These are phyloP conservation scores for Dryobotodes eremita DNA, from an alignment of 2,888 invertebrate species.

Conservation along the genomic window DNA sequence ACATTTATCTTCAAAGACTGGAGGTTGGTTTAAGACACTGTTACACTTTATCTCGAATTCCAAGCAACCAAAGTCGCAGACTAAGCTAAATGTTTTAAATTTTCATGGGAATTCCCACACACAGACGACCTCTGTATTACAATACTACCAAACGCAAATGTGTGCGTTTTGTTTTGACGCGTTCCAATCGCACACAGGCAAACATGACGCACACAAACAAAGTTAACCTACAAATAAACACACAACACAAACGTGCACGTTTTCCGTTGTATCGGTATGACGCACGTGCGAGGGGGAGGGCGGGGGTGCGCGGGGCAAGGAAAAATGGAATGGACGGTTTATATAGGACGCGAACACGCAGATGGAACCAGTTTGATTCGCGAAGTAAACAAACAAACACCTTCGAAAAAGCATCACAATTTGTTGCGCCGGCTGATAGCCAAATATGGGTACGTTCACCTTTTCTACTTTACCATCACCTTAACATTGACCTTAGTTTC, in stretches of 20 bases:
- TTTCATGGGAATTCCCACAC: conserved; percentile 49
- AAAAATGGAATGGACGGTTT: conserved; percentile 76
- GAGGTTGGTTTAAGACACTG: neutral
- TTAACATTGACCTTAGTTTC: conserved; percentile 35
- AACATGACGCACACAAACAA: conserved; percentile 50
- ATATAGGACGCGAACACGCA: conserved; percentile 84
- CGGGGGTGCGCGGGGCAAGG: conserved; percentile 66
- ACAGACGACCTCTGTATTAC: neutral
- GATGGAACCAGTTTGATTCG: conserved; percentile 83
- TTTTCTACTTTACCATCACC: conserved; percentile 53
- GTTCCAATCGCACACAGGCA: conserved; percentile 63
- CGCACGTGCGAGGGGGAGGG: conserved; percentile 80
- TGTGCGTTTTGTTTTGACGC: conserved; percentile 74
- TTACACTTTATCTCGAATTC: neutral
- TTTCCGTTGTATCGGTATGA: conserved; percentile 68
- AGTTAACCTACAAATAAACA: conserved; percentile 56
- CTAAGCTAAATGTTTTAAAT: conserved; percentile 18
- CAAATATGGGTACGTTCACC: conserved; percentile 84
- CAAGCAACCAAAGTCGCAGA: conserved; percentile 5
- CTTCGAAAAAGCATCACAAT: conserved; percentile 73
- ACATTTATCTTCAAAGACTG: neutral
- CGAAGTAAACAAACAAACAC: conserved; percentile 83
- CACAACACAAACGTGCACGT: conserved; percentile 56
- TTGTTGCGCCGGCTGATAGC: conserved; percentile 76
- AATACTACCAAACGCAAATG: conserved; percentile 24